Evolutionary conservation across 2,888 invertebrate genomes (phyloP), one percentile per base, ranked within the genome.

Genomic region (Caenorhabditis sp.): DNA sequence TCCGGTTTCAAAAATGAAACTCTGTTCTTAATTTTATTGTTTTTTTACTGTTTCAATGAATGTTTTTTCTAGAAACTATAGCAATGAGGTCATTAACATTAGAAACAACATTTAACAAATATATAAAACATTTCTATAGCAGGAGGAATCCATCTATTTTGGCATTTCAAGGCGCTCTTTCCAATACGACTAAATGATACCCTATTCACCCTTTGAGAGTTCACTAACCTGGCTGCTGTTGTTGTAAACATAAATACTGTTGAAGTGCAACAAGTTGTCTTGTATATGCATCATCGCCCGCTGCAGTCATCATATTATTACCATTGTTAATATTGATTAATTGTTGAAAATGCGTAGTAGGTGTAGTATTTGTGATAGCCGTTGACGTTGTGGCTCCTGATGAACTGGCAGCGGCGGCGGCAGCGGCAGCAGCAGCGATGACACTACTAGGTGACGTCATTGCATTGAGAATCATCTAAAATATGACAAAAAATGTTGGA

Each of bases 211-310:
- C n/a, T n/a, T n/a, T n/a, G n/a, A n/a, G n/a, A 31, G 10, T 10
- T 12, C 2, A 43, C 43, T 43, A 5, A 43, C 43, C 17, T 14
- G 43, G 17, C 17, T 36, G 36, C 10, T 43, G 43, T 43, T 43
- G 43, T 43, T 43, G 43, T 17, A 43, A 43, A 43, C 43, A 43
- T 14, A 43, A 43, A 17, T 10, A 43, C 43, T 43, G 43, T 12
- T 43, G 43, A 43, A 43, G 43, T 43, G 43, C 43, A 43, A 43
- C 43, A 43, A 43, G 43, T 43, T 43, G 43, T 43, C 43, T 43
- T 7, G 43, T 43, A 14, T 10, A 43, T 14, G 43, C 17, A 43
- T 43, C 43, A 43, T 43, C 43, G 2, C 43, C 43, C 5, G 43
- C 43, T 3, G 43, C 43, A 12, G 14, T 17, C 12, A 43, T 14